Base-by-base conservation (phyloP, 2,113 vertebrate genomes). In the Ctenodactylus gundi region DNA sequence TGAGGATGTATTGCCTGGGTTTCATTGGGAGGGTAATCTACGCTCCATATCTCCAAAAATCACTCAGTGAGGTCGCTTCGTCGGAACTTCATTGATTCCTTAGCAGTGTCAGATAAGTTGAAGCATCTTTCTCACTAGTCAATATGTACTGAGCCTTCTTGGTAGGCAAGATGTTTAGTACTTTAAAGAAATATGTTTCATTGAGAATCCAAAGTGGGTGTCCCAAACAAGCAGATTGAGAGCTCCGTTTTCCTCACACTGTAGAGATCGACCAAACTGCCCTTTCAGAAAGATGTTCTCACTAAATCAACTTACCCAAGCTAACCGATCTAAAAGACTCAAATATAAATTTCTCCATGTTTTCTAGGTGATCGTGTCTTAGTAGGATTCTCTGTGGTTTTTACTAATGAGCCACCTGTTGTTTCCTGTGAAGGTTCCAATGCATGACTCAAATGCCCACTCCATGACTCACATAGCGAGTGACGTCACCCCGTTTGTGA, bases 401-500 rank as follows among this genome's bases (percentile, higher is more conserved):
- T 95, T 80, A 62, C 73, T 84, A 91, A 81, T 77, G 80, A 89
- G 72, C 7, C 14, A 93, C 51, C 75, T 85, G 36, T n/a, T 80
- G 18, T 58, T 96, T 94, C 41, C 84, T 91, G 49, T 68, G 75
- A 60, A 2, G 27, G 53, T 2, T 53, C 15, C 14, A n/a, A 36
- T 4, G 5, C 7, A 0, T 91, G 67, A 94, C 64, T 94, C 94
- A 75, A 44, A 75, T 31, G 21, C 3, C 82, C 39, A 60, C 46
- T 76, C 29, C 25, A 25, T 80, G 87, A 92, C 75, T 88, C 78
- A 94, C 78, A 91, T 55, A 25, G 41, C 53, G 77, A 94, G 49
- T 15, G 58, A 95, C 97, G 83, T 62, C 96, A 73, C 57, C 85
- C 72, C 70, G 88, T 94, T 44, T 25, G 57, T 68, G 94, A 62